Evolutionary conservation across 2,888 invertebrate species (phyloP).

Genomic region (Patella pellucida): DNA sequence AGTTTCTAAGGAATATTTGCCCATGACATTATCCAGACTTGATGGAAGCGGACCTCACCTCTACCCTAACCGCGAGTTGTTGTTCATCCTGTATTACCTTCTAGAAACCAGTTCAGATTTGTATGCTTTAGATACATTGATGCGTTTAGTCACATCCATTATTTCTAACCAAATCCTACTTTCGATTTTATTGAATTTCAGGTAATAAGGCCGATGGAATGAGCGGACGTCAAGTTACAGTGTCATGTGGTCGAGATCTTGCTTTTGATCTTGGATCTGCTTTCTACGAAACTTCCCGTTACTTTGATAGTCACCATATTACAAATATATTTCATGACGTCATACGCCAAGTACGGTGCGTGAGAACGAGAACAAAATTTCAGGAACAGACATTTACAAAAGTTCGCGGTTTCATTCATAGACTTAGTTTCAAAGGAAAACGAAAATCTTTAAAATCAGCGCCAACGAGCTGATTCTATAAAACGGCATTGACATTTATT

Average conservation of each 20-base stretch:
- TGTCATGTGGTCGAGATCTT: slow-evolving; percentile 29
- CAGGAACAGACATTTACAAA: slow-evolving; percentile 22
- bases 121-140: no score
- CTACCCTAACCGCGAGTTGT: no score
- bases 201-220: slow-evolving; percentile 29
- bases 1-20: no score
- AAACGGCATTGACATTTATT: background rate
- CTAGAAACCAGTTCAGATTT: no score
- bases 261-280: slow-evolving; percentile 34
- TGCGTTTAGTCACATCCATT: background rate
- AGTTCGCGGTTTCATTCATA: slow-evolving; percentile 26
- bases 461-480: slow-evolving; percentile 19
- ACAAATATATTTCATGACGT: slow-evolving; percentile 35
- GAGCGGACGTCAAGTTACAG: slow-evolving; percentile 18
- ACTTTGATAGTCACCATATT: slow-evolving; percentile 24
- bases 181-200: slow-evolving; percentile 2
- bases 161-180: background rate
- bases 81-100: no score
- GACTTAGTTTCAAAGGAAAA: slow-evolving; percentile 25
- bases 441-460: slow-evolving; percentile 18
- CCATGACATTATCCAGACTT: no score
- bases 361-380: slow-evolving; percentile 18
- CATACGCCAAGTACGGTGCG: slow-evolving; percentile 36
- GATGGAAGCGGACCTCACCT: no score
- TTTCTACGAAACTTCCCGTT: slow-evolving; percentile 34